Evolutionary conservation across 2,888 invertebrate species (phyloP), one percentile per base, ranked within the genome.

Genomic region (Apamea crenata): DNA sequence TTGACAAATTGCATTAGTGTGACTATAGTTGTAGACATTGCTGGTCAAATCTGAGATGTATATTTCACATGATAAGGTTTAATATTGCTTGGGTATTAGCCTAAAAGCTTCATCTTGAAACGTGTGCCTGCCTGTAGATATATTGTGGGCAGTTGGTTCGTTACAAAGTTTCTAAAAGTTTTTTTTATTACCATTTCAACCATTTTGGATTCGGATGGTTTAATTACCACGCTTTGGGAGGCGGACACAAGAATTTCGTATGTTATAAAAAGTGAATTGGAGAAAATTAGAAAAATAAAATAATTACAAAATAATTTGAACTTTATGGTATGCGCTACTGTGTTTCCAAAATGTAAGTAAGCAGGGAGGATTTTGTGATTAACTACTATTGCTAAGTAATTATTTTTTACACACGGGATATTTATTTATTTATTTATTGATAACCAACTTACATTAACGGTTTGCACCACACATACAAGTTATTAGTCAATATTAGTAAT

Each of bases 91-190:
- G 78, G 56, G 59, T 29, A 29, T 63, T 5, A 59, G 36, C 78
- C 73, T 69, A 87, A 93, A 94, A 95, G 95, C 94, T 95, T 91
- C 79, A 83, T 88, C 90, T 91, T 90, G 87, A 91, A 90, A 91
- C 89, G 92, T 93, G 92, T 90, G 92, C 87, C 88, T 90, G 92
- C 87, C 88, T 94, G 92, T 94, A 92, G 92, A 91, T 95, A 94
- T 94, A 92, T 93, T 90, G 93, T 94, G 94, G 95, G 96, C 96
- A 96, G 96, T 96, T 96, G 96, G 94, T 95, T 89, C 84, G 76
- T 91, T 88, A 83, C 95, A 92, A 87, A 74, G 95, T 73, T 92
- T 93, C 93, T 90, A 87, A 96, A 96, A 94, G 89, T 94, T 94
- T 93, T 86, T 47, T 81, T 81, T 82, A 74, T 71, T 65, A 76